Evolutionary conservation across 2,113 vertebrate genomes (phyloP), one percentile per base, ranked within the genome.

Genomic region (Amazona guildingii): DNA sequence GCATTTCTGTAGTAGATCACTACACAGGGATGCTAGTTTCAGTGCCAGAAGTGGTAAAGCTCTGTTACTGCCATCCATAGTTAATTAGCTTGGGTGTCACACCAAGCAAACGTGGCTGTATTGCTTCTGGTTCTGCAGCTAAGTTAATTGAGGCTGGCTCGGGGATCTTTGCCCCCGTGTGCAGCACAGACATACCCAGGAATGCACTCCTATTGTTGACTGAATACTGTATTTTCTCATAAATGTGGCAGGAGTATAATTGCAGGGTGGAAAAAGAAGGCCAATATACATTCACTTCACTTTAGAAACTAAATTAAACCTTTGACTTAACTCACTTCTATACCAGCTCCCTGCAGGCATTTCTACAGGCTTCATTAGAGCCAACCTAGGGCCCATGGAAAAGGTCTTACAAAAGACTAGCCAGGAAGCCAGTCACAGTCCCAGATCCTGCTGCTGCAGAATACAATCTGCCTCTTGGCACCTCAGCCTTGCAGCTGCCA

Each of bases 391-490:
- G 95, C 92, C 95, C 95, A 94, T 84, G 91, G 95, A 95, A 95
- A 95, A 96, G 89, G 90, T 85, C 95, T 97, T 21, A 94, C 82
- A 94, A 96, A 94, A 96, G 91, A 37, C 64, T 52, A 94, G 91
- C 97, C 94, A 89, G 97, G 97, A 94, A 94, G 96, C 88, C 95
- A 44, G 78, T 94, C 83, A 59, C 61, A 77, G 96, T 27, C 91
- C 90, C 66, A 97, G 94, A 91, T 82, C 91, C 95, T 52, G 69
- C 51, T 61, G 80, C 96, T 78, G 76, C 82, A 81, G 69, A 95
- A 46, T 52, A 95, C 61, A 81, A 70, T 87, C 97, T 96, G 95
- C 63, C 44, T 96, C 97, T 98, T 98, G 97, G 98, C 98, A 97
- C 96, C 84, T 78, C 15, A 46, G 96, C 91, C 79, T 88, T 18